Percentiles rank a stretch among this genome's conserved stretches.
Evolutionary conservation across 2,113 vertebrate species (phyloP).

Genomic region (Tupaia tana): DNA sequence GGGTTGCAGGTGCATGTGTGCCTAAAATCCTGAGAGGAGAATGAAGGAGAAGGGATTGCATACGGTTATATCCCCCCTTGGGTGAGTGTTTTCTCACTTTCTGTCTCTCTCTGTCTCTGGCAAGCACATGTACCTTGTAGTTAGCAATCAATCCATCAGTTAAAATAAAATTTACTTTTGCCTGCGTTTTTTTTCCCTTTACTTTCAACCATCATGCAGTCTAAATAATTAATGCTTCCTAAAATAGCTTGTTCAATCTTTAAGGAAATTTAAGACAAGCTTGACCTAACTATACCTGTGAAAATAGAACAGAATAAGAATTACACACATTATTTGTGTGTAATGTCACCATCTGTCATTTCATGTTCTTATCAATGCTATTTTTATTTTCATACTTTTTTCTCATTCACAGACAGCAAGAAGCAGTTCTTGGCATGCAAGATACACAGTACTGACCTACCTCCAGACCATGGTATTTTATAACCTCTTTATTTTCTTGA

Average conservation of each 20-base stretch:
- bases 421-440: constrained; percentile 97
- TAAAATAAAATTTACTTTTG: background rate
- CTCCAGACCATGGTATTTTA: constrained; percentile 99
- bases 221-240: background rate
- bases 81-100: no score
- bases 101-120: no score
- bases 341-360: background rate
- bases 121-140: no score
- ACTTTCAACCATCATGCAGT: background rate
- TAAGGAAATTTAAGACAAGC: background rate
- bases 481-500: constrained; percentile 98
- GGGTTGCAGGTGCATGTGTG: no score
- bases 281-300: background rate
- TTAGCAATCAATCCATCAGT: no score
- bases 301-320: constrained; percentile 1
- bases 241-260: background rate
- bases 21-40: no score
- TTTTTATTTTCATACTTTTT: background rate
- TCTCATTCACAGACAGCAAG: constrained; percentile 90
- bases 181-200: background rate
- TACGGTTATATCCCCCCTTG: no score
- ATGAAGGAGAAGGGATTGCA: no score
- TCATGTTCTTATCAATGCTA: background rate
- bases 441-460: constrained; percentile 97
- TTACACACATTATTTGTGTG: background rate